These are phyloP conservation scores for Ailurus styani DNA, from an alignment of 2,113 vertebrate genomes.

Conservation along the genomic window DNA sequence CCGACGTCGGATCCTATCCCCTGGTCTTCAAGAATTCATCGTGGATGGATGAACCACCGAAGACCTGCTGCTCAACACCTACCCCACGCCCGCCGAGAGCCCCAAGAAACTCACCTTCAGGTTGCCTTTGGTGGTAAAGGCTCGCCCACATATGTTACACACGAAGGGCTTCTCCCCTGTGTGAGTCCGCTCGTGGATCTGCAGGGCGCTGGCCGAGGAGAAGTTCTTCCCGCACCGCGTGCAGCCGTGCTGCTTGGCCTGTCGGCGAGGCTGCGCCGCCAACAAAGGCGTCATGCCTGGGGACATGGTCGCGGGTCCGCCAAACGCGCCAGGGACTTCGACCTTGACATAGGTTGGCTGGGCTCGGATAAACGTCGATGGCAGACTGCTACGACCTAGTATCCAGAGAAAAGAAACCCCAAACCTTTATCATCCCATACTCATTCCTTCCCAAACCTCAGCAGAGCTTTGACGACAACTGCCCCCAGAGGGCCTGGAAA, in stretches of 20 bases:
- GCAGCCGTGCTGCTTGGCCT: conserved; percentile 93
- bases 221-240: conserved; percentile 94
- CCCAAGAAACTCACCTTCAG: conserved; percentile 86
- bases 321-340: conserved; percentile 90
- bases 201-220: conserved; percentile 95
- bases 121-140: conserved; percentile 98
- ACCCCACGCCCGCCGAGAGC: fast-evolving
- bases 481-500: neutral
- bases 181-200: conserved; percentile 97
- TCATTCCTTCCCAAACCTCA: neutral
- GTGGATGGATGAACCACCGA: fast-evolving
- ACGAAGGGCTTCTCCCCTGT: conserved; percentile 98
- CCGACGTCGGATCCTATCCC: too few species aligned
- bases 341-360: conserved; percentile 91
- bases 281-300: conserved; percentile 83
- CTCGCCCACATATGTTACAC: conserved; percentile 94
- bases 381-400: conserved; percentile 84
- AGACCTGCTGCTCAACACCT: fast-evolving
- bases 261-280: conserved; percentile 85
- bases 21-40: neutral
- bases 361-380: conserved; percentile 85
- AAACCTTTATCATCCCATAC: neutral
- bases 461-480: too few species aligned
- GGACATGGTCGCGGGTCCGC: conserved; percentile 85
- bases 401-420: neutral